A percentile compares a stretch with the other conserved stretches of the same genome.
Conservation (phyloP, 92 coral and sea anemone species). For the Porites lobata region DNA sequence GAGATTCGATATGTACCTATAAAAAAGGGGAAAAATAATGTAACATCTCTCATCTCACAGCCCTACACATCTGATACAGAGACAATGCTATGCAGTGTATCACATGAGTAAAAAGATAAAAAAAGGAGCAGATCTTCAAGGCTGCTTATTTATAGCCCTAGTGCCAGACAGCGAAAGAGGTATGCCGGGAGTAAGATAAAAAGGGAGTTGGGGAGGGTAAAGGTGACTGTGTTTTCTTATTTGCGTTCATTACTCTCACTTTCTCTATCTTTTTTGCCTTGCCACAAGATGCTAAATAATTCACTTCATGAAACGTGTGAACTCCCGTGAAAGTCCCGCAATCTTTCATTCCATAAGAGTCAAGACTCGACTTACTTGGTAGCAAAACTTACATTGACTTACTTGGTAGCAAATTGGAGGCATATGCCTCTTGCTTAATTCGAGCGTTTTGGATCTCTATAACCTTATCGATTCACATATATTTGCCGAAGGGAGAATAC, state of each 20-base stretch:
- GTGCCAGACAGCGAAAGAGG: slow-evolving; percentile 4
- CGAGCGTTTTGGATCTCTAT: slow-evolving; percentile 7
- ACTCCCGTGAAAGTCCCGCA: no score
- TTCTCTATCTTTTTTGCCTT: no score
- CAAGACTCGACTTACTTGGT: not conserved
- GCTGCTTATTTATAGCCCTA: slow-evolving; percentile 19
- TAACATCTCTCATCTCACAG: slow-evolving; percentile 4
- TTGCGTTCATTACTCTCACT: no score
- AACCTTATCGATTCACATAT: slow-evolving; percentile 14
- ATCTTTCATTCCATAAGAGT: slow-evolving; percentile 3
- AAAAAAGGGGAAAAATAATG: not conserved
- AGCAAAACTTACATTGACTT: not conserved
- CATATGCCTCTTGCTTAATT: slow-evolving; percentile 7
- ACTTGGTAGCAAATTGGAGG: slow-evolving; percentile 18
- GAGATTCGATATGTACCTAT: slow-evolving; percentile 11
- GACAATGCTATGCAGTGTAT: slow-evolving; percentile 6
- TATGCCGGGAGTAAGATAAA: slow-evolving; percentile 7
- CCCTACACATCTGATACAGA: slow-evolving; percentile 16
- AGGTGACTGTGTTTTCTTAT: not conserved
- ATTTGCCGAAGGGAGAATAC: slow-evolving; percentile 5
- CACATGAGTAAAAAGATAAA: slow-evolving; percentile 5
- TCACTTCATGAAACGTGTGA: no score
- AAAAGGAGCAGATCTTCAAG: slow-evolving; percentile 13
- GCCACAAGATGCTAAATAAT: no score
- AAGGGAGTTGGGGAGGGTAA: not conserved